Conservation (phyloP, 2,113 vertebrate species). For the Engystomops pustulosus region DNA sequence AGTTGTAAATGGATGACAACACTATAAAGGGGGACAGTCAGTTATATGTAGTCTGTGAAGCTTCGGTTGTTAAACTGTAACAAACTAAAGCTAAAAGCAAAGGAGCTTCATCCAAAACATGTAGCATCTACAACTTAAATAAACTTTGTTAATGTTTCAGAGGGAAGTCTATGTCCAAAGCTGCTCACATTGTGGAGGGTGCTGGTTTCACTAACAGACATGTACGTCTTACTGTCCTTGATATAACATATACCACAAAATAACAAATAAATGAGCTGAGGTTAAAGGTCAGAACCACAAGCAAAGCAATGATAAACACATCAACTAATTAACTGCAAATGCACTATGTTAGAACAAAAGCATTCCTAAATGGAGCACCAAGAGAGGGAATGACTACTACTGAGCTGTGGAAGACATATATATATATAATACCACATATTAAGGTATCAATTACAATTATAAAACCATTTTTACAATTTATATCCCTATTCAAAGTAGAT, state of each 20-base stretch:
- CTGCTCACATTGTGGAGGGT: neutral
- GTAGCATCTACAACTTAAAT: neutral
- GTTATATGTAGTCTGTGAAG: constrained; percentile 26
- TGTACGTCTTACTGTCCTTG: constrained; percentile 22
- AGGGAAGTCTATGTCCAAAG: neutral
- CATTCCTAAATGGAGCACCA: constrained; percentile 29
- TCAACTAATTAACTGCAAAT: constrained; percentile 52
- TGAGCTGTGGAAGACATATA: neutral
- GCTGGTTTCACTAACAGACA: constrained; percentile 29
- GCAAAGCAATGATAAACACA: constrained; percentile 42
- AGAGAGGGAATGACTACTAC: neutral
- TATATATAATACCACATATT: too few species aligned
- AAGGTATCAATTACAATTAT: neutral
- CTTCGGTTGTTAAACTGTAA: constrained; percentile 9
- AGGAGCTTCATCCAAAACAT: neutral
- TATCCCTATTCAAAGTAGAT: neutral
- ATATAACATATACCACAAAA: constrained; percentile 38
- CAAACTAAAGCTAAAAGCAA: neutral
- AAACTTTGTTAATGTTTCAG: constrained; percentile 2
- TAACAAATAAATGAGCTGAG: constrained; percentile 38
- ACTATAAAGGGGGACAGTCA: constrained; percentile 30
- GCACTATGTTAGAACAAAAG: constrained; percentile 17
- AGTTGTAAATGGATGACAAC: constrained; percentile 38
- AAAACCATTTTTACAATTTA: neutral
- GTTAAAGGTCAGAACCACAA: constrained; percentile 53